Evolutionary conservation across 2,888 invertebrate genomes (phyloP).

Genomic region (Chromoteleia sp.): DNA sequence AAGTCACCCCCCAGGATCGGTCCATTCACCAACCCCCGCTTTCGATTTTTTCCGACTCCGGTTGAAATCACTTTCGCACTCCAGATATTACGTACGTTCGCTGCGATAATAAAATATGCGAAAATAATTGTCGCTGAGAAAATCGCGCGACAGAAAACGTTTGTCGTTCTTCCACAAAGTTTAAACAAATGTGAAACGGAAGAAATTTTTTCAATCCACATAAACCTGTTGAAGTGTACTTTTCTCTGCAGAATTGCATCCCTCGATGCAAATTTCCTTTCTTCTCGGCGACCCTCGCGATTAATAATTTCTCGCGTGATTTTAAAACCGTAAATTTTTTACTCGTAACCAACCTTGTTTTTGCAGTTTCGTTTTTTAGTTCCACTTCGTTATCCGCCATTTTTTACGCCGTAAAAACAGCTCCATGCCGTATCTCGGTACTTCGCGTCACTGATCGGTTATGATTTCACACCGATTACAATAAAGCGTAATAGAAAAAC

Average conservation of each 20-base stretch:
- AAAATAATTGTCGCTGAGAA: slow-evolving; percentile 40
- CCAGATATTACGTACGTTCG: slow-evolving; percentile 20
- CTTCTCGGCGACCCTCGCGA: slow-evolving; percentile 50
- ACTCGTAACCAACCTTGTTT: slow-evolving; percentile 74
- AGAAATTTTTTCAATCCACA: slow-evolving; percentile 1
- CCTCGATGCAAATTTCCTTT: slow-evolving; percentile 18
- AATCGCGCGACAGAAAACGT: no score
- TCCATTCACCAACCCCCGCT: slow-evolving; percentile 53
- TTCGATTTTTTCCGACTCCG: slow-evolving; percentile 46
- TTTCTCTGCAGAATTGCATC: slow-evolving; percentile 26
- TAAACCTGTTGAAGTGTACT: slow-evolving; percentile 39
- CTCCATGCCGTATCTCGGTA: slow-evolving; percentile 67
- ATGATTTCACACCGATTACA: slow-evolving; percentile 85
- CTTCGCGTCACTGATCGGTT: slow-evolving; percentile 80
- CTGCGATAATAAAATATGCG: slow-evolving; percentile 37
- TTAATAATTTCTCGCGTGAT: slow-evolving; percentile 84
- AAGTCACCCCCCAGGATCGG: slow-evolving; percentile 78
- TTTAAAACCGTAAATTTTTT: slow-evolving; percentile 85
- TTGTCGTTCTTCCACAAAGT: no score
- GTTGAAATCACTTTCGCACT: slow-evolving; percentile 67
- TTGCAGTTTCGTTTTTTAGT: slow-evolving; percentile 60
- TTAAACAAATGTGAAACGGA: no score
- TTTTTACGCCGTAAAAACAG: slow-evolving; percentile 61
- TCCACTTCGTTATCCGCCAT: slow-evolving; percentile 53
- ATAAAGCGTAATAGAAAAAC: slow-evolving; percentile 76